phyloP scores from a whole-genome alignment of 2,797 vertebrate genomes.

The Urosaurus nigricauda region DNA sequence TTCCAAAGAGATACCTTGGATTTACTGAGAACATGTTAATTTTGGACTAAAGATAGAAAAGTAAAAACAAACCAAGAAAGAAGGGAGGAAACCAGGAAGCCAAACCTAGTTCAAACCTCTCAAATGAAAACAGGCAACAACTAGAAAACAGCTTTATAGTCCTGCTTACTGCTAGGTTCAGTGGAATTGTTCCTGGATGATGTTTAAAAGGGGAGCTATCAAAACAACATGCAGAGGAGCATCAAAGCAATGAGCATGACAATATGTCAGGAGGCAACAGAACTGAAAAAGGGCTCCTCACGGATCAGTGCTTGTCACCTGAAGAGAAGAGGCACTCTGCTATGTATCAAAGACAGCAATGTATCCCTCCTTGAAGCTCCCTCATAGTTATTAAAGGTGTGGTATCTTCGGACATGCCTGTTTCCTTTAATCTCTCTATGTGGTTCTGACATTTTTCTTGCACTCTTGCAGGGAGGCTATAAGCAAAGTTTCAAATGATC shows the following conservation, averaged over 20 bases:
- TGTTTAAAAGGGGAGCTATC: conserved; percentile 31
- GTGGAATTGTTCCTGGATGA: conserved; percentile 23
- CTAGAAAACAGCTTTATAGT: conserved; percentile 4
- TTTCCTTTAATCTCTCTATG: conserved; percentile 22
- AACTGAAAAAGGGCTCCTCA: conserved; percentile 25
- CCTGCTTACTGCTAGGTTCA: conserved; percentile 8
- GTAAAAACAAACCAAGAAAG: neutral
- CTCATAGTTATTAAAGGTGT: neutral
- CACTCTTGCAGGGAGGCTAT: neutral
- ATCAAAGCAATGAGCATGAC: conserved; percentile 30
- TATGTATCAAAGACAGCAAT: neutral
- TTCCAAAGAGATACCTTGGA: conserved; percentile 39
- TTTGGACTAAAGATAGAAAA: neutral
- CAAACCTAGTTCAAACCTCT: neutral
- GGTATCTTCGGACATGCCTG: neutral
- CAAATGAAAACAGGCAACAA: conserved; percentile 18
- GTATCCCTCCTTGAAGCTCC: conserved; percentile 16
- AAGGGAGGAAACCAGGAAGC: conserved; percentile 1
- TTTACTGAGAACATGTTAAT: conserved; percentile 37
- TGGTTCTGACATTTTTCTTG: neutral
- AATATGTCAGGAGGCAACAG: conserved; percentile 8
- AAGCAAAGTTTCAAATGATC: conserved; percentile 32
- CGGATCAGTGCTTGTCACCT: conserved; percentile 34
- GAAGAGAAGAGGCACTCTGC: conserved; percentile 31
- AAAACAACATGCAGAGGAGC: conserved; percentile 12